These are phyloP conservation scores for Hoplostethus mediterraneus DNA, from an alignment of 2,797 vertebrate genomes.

Conservation along the genomic window DNA sequence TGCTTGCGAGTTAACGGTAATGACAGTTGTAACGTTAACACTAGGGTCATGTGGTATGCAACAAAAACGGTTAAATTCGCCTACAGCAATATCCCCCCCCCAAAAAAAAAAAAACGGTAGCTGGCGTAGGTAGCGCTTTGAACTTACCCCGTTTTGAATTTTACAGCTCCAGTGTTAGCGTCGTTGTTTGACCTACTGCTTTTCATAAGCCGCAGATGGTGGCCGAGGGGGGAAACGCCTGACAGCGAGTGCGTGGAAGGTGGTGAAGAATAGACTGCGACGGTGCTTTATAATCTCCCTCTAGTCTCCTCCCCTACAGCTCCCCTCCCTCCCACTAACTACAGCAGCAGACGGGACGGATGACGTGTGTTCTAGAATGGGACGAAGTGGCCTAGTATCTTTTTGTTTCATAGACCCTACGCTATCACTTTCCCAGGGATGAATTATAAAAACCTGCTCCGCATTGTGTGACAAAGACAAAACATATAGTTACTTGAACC, in stretches of 20 bases:
- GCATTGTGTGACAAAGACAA: rapidly evolving
- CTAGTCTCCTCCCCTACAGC: conserved; percentile 62
- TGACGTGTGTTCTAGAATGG: conserved; percentile 73
- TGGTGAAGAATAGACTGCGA: conserved; percentile 5
- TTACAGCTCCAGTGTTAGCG: conserved; percentile 87
- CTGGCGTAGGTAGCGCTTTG: background rate
- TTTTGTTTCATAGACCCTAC: conserved; percentile 11
- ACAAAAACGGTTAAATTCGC: background rate
- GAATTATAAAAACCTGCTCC: rapidly evolving
- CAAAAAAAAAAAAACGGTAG: too few relatives aligned
- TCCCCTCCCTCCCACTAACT: background rate
- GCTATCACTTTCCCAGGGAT: rapidly evolving
- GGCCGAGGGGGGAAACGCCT: conserved; percentile 48
- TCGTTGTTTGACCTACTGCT: conserved; percentile 84
- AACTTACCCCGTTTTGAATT: conserved; percentile 83
- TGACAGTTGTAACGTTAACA: background rate
- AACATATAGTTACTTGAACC: rapidly evolving
- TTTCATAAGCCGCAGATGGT: conserved; percentile 78
- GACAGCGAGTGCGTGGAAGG: conserved; percentile 74
- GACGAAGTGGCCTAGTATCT: conserved; percentile 38
- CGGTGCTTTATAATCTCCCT: conserved; percentile 79
- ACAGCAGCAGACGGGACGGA: conserved; percentile 45
- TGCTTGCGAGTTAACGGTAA: background rate
- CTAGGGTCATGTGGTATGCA: rapidly evolving
- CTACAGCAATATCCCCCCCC: too few relatives aligned